These are phyloP conservation scores for Otolemur garnettii DNA, from an alignment of 2,113 vertebrate species.

Conservation along the genomic window DNA sequence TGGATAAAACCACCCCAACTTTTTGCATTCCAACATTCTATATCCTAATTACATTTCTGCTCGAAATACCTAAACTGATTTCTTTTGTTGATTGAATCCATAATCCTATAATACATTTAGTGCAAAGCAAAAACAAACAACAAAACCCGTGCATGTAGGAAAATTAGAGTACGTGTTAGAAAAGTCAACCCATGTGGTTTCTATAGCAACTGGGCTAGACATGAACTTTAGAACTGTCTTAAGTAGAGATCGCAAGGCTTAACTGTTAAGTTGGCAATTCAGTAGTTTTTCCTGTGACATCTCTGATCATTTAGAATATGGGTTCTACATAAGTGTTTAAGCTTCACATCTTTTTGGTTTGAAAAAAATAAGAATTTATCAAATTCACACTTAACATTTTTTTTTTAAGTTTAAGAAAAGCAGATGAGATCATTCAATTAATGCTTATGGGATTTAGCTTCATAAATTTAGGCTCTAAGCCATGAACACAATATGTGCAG, in stretches of 20 bases:
- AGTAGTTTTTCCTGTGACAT: neutral
- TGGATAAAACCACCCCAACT: neutral
- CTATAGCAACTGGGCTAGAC: neutral
- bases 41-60: neutral
- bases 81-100: neutral
- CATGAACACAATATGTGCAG: rapidly evolving
- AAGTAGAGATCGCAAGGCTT: neutral
- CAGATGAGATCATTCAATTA: neutral
- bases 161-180: neutral
- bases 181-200: neutral
- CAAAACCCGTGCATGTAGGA: neutral
- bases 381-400: neutral
- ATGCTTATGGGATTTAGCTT: neutral
- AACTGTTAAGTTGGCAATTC: neutral
- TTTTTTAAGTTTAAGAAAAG: neutral
- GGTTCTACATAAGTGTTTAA: neutral
- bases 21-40: neutral
- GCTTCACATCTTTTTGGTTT: neutral
- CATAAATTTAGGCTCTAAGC: neutral
- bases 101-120: neutral
- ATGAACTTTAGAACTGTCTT: neutral
- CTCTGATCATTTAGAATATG: neutral
- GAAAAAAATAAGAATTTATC: neutral
- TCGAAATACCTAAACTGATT: neutral
- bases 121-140: neutral